These are phyloP conservation scores for Paracentrotus lividus DNA, from an alignment of 53 echinoderm and acorn worm species.

Conservation along the genomic window DNA sequence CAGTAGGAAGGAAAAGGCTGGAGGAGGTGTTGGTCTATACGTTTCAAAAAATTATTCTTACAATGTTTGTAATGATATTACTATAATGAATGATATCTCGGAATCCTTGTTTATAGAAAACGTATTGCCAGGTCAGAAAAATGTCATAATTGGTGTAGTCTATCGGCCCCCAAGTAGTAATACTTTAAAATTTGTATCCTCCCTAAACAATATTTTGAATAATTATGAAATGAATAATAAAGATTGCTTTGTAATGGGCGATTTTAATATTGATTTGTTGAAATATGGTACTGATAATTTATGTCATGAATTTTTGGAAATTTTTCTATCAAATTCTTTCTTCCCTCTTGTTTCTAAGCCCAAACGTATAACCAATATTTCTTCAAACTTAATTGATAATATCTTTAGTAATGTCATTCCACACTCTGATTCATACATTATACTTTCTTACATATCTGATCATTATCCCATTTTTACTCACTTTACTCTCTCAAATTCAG, in stretches of 20 bases:
- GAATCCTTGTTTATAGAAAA: too few species aligned
- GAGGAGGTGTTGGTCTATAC: not conserved
- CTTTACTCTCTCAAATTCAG: not conserved
- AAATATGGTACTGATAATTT: not conserved
- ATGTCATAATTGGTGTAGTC: too few species aligned
- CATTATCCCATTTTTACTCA: not conserved
- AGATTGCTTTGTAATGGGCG: too few species aligned
- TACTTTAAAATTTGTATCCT: not conserved
- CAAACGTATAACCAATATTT: not conserved
- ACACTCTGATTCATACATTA: too few species aligned
- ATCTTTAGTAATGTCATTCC: conserved; percentile 1
- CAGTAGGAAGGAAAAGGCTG: too few species aligned
- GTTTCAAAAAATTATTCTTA: not conserved
- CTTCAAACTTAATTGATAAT: not conserved
- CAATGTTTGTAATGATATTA: not conserved
- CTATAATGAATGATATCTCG: not conserved
- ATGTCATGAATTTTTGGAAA: conserved; percentile 11
- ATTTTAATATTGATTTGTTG: too few species aligned
- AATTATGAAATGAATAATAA: not conserved
- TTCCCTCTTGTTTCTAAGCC: conserved; percentile 3
- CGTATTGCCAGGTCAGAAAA: not conserved
- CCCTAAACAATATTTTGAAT: not conserved
- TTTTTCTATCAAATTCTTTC: not conserved
- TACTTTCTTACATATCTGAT: too few species aligned
- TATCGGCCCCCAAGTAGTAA: too few species aligned